phyloP scores from a whole-genome alignment of 2,797 vertebrate genomes.

The Gadopsis bispinosus region DNA sequence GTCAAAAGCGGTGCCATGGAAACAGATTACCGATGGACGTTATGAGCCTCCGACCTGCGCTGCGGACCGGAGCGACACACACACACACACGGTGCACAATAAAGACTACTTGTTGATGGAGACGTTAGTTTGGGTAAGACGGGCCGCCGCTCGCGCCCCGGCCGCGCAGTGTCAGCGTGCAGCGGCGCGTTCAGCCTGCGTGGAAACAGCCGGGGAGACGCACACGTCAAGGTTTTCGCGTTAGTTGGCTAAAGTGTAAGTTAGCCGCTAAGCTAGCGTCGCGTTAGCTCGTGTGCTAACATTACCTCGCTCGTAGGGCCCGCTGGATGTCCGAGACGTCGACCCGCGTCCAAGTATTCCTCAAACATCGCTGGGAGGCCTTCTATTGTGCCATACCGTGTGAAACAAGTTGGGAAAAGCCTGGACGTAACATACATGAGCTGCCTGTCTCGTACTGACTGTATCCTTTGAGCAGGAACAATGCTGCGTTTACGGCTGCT shows the following conservation, averaged over 20 bases:
- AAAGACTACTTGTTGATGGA: constrained; percentile 78
- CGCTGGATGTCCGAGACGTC: constrained; percentile 67
- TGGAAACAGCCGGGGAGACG: not conserved
- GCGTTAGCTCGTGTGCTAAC: constrained; percentile 70
- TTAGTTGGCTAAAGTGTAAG: constrained; percentile 46
- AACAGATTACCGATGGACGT: constrained; percentile 54
- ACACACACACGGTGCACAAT: constrained; percentile 36
- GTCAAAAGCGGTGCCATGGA: constrained; percentile 39
- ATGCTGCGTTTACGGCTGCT: constrained; percentile 56
- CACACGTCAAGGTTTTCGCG: constrained; percentile 19
- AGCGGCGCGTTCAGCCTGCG: not conserved
- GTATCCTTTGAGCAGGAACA: constrained; percentile 68
- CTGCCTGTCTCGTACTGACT: constrained; percentile 55
- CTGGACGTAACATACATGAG: constrained; percentile 58
- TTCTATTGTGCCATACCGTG: constrained; percentile 12
- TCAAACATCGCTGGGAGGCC: constrained; percentile 64
- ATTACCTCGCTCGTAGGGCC: constrained; percentile 73
- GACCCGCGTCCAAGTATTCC: constrained; percentile 57
- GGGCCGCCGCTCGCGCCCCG: too few species aligned
- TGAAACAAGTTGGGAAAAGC: constrained; percentile 46
- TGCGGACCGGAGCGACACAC: not conserved
- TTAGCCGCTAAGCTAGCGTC: constrained; percentile 59
- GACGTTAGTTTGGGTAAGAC: constrained; percentile 25
- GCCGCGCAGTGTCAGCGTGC: not conserved
- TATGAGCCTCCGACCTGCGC: constrained; percentile 55